Evolutionary conservation across 2,888 invertebrate species (phyloP).

Genomic region (Ptychoptera albimana): DNA sequence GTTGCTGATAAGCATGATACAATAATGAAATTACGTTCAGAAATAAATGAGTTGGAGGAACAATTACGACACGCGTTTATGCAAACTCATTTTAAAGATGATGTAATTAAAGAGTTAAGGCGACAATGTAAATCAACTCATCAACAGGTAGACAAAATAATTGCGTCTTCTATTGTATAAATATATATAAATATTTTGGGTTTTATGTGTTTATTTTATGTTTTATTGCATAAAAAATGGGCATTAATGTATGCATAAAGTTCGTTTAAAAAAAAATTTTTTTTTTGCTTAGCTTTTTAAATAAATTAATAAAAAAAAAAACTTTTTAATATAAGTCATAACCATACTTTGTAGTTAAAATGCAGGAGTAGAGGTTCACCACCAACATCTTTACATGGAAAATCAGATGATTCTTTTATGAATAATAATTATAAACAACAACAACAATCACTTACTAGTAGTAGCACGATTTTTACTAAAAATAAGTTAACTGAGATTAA

Average conservation of each 20-base stretch:
- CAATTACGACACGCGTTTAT: background rate
- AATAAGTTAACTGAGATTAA: too few relatives aligned
- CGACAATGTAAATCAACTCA: background rate
- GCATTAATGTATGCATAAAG: background rate
- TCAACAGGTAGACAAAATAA: background rate
- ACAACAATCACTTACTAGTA: too few relatives aligned
- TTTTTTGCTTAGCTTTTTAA: too few relatives aligned
- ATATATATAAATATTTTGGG: background rate
- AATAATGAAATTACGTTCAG: background rate
- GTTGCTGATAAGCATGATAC: background rate
- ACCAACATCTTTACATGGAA: too few relatives aligned
- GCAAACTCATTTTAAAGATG: background rate
- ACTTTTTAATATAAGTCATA: too few relatives aligned
- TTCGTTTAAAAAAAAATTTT: background rate
- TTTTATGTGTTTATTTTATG: background rate
- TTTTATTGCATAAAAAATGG: background rate
- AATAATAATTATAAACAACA: too few relatives aligned
- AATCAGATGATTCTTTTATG: too few relatives aligned
- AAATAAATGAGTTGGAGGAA: background rate
- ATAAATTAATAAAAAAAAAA: too few relatives aligned
- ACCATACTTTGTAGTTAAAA: too few relatives aligned
- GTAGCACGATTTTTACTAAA: too few relatives aligned
- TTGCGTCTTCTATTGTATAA: background rate
- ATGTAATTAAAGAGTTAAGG: background rate
- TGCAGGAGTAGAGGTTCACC: too few relatives aligned